Base-by-base conservation (phyloP, 1,140 invertebrate genomes). In the Pectinophora gossypiella region DNA sequence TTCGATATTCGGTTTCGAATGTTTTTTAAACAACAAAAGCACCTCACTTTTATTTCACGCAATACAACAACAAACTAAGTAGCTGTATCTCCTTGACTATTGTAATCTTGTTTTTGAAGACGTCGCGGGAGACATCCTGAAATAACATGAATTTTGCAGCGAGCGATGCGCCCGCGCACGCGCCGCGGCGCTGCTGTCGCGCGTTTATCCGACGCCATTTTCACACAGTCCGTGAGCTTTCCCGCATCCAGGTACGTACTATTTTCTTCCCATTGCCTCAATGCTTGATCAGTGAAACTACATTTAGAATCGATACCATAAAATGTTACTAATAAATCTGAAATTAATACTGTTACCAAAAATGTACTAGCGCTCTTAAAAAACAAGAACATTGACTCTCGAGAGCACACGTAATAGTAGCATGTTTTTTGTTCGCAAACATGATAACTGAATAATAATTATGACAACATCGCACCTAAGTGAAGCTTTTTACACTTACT, bases 71-170 rank as follows among this genome's bases (percentile, higher is more conserved):
- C 7, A 32, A 32, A 9, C 1, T 32, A 32, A 32, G 36, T 3
- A 40, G 36, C 36, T 32, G n/a, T 32, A 10, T 40, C 36, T 40
- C 7, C 36, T 40, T 40, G 16, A 12, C 36, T 40, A 40, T 40
- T 40, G 36, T 40, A 13, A 40, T 40, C 36, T 40, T 72, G 79
- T 80, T 83, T 62, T 72, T 81, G 59, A 84, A 87, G 78, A 82
- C 81, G 71, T 75, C 78, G 81, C 84, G 84, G 84, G 84, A 87
- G 84, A 72, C 78, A 75, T 85, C 81, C 81, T 87, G 84, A 85
- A 87, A 85, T 85, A 87, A 87, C 79, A 78, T 75, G 68, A 75
- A 75, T 78, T n/a, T 85, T 79, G 76, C 78, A 79, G 68, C 68
- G 59, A 48, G 55, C 69, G 69, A 64, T 72, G 80, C 79, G 76